Evolutionary conservation across 2,113 vertebrate species (phyloP).

Genomic region (Paedocypris sp.): DNA sequence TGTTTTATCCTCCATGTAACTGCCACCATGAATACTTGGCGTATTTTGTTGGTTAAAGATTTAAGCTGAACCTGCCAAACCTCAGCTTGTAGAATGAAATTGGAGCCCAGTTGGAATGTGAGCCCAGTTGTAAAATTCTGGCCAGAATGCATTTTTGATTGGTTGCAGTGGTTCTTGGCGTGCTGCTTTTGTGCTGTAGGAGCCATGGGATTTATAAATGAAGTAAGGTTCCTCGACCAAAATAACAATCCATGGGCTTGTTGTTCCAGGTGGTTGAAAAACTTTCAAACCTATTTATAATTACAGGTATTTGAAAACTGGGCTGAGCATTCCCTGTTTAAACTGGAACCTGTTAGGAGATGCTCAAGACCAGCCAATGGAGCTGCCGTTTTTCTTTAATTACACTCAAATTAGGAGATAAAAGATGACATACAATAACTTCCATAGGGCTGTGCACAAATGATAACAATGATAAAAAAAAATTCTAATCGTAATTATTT

Average conservation of each 20-base stretch:
- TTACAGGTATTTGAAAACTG: conserved; percentile 41
- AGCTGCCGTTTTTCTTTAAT: conserved; percentile 37
- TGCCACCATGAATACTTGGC: too few species aligned
- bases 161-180: conserved; percentile 54
- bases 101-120: conserved; percentile 43
- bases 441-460: neutral
- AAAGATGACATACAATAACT: neutral
- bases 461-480: too few species aligned
- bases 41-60: conserved; percentile 24
- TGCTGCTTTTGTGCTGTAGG: conserved; percentile 41
- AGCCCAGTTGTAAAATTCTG: conserved; percentile 45
- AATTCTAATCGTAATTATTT: too few species aligned
- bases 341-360: conserved; percentile 26
- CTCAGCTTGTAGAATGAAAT: conserved; percentile 50
- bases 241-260: conserved; percentile 49
- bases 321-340: conserved; percentile 24
- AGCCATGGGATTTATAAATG: conserved; percentile 55
- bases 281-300: conserved; percentile 50
- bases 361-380: conserved; percentile 11
- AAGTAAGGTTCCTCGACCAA: conserved; percentile 48
- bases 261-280: conserved; percentile 61
- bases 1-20: too few species aligned
- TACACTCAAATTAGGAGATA: conserved; percentile 26
- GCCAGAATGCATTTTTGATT: conserved; percentile 52
- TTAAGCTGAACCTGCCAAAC: conserved; percentile 37